Conservation (phyloP, 2,888 invertebrate genomes). For the Trachelus troglodyta region DNA sequence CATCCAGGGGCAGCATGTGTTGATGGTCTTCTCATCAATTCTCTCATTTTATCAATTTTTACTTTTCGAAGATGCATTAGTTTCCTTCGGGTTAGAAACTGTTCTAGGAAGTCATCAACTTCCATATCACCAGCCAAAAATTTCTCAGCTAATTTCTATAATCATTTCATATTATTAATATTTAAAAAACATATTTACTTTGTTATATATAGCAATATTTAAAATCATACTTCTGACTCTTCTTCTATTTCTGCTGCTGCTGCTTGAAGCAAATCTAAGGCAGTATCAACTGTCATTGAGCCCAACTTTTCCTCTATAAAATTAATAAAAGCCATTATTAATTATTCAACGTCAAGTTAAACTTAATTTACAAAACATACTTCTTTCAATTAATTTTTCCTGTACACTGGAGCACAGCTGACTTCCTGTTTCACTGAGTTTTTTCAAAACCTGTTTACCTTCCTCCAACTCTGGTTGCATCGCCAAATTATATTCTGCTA, state of each 20-base stretch:
- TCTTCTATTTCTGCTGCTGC: conserved; percentile 94
- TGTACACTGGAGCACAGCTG: conserved; percentile 77
- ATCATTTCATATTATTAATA: conserved; percentile 17
- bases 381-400: conserved; percentile 80
- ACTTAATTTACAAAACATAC: conserved; percentile 68
- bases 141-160: conserved; percentile 76
- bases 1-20: conserved; percentile 45
- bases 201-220: neutral
- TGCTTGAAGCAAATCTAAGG: conserved; percentile 88
- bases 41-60: conserved; percentile 93
- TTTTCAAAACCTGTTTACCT: conserved; percentile 77
- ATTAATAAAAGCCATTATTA: conserved; percentile 9
- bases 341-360: neutral
- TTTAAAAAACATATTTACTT: too few species aligned
- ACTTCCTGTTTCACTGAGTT: conserved; percentile 77
- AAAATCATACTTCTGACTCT: conserved; percentile 78
- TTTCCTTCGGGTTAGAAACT: conserved; percentile 82
- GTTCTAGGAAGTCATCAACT: conserved; percentile 85
- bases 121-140: conserved; percentile 81
- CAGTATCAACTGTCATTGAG: conserved; percentile 85
- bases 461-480: conserved; percentile 86
- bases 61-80: conserved; percentile 85
- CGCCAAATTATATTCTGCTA: conserved; percentile 91
- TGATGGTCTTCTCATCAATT: conserved; percentile 71
- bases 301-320: conserved; percentile 79